Evolutionary conservation across 2,888 invertebrate genomes (phyloP), one percentile per base, ranked within the genome.

Genomic region (Tridacna gigas): DNA sequence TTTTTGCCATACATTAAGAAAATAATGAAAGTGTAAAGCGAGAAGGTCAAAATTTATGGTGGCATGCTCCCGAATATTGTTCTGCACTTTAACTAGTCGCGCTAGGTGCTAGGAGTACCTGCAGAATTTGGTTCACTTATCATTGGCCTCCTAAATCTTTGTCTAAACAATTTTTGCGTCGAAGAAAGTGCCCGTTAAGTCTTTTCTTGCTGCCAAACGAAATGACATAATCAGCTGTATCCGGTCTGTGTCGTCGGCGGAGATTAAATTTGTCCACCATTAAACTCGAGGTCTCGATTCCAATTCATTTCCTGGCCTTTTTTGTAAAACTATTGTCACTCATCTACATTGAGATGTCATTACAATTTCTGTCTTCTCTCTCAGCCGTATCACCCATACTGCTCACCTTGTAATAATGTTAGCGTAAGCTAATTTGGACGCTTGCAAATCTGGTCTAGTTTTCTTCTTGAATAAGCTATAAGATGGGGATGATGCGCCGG

Each of bases 391-490:
- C 81, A 73, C 74, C 83, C 78, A 79, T 74, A 82, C 78, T 61
- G 80, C 82, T 77, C 80, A 80, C 80, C 78, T 73, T 83, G 85
- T 88, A 88, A 88, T 88, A 86, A 86, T 63, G 83, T 86, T 88
- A 88, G 82, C 71, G 71, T 85, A 83, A 88, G 85, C 88, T 83
- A 88, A 88, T 88, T 86, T 88, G 79, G 75, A 20, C 77, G 67
- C 76, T 80, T 81, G 78, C 81, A 88, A 84, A 82, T 82, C 88
- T 75, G 82, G 76, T 83, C 83, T 78, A 80, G 80, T 82, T 82
- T 80, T 88, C 88, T 75, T 80, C 83, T 83, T 86, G 85, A 85
- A 85, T 88, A 85, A 88, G 80, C 71, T 82, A 71, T 78, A 85
- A 79, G 79, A 83, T 63, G 85, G 63, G 74, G 80, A 83, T 78